Base-by-base conservation (phyloP, 2,888 invertebrate species). In the Pyrocoelia pectoralis region DNA sequence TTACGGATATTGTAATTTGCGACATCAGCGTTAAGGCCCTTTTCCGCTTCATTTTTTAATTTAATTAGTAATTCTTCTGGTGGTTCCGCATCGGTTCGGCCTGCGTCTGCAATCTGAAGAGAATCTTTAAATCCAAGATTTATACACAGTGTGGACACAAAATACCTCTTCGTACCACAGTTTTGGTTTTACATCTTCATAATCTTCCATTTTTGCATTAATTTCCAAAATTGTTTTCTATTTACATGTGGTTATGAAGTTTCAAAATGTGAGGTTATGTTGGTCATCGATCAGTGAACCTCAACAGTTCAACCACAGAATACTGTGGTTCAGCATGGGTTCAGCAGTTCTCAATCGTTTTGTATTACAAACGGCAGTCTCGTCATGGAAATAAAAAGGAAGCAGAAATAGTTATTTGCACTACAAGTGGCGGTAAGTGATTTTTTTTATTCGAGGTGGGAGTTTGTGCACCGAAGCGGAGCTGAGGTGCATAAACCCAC, bases 21-120 rank as follows among this genome's bases (percentile, higher is more conserved):
- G 2, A 87, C 86, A 76, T 90, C 90, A 1, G 88, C 85, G 70
- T 88, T 88, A 43, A 89, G 79, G 13, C 88, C 86, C 76, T 86
- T 87, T 76, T 86, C 88, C 0, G 88, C 91, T 78, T 90, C 89
- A 55, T 85, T 85, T 72, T 86, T 87, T 6, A 89, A 74, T 53
- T 87, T 84, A 24, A 86, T 84, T 12, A 88, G 77, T 67, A 86
- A 82, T 24, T 87, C 83, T 62, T 84, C 84, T 1, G 85, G 80
- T 48, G 85, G 72, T 33, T 80, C 76, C 63, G 79, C 79, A n/a
- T 33, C 13, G 1, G 29, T 24, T 46, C 9, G 41, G 13, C 52
- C 14, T 2, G 15, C 15, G 15, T 18, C 24, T 48, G 48, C 8
- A 33, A 56, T 29, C 38, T 29, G 33, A 33, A 2, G 33, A 33